Percentiles rank a stretch among this genome's conserved stretches.
These are phyloP conservation scores for Sternarchorhynchus goeldii DNA, from an alignment of 2,797 vertebrate genomes.

Conservation along the genomic window DNA sequence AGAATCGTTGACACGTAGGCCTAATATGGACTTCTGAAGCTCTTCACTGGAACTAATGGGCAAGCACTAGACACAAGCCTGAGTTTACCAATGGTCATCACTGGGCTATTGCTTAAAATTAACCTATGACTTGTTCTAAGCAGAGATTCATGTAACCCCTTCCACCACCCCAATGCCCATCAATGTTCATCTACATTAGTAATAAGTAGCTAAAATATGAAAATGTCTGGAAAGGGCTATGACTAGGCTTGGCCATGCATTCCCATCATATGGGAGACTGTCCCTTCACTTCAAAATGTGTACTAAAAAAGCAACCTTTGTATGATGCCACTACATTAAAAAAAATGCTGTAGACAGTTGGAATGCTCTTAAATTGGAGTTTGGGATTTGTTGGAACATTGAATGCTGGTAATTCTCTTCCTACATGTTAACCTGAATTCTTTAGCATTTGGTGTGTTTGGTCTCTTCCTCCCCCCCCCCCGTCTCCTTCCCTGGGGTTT, in stretches of 20 bases:
- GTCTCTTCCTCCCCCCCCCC: no score
- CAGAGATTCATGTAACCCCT: background rate
- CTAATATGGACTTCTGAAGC: conserved; percentile 9
- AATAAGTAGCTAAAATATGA: background rate
- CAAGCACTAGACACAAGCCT: conserved; percentile 11
- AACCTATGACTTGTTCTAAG: conserved; percentile 10
- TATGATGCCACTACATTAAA: background rate
- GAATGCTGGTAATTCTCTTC: conserved; percentile 77
- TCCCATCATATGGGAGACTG: background rate
- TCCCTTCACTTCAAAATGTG: background rate
- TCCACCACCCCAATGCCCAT: background rate
- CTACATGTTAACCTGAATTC: conserved; percentile 43
- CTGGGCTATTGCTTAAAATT: conserved; percentile 9
- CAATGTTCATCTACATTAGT: background rate
- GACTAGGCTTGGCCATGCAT: background rate
- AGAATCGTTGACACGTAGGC: conserved; percentile 36
- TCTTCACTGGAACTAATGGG: background rate
- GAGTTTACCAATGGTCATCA: conserved; percentile 7
- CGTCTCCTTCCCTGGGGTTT: conserved; percentile 39
- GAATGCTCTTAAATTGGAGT: conserved; percentile 53
- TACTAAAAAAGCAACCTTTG: background rate
- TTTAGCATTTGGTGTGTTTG: conserved; percentile 57
- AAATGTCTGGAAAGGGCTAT: conserved; percentile 12
- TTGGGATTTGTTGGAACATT: conserved; percentile 57
- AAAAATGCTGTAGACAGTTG: background rate